Evolutionary conservation across 2,113 vertebrate species (phyloP), one percentile per base, ranked within the genome.

Genomic region (Percina caprodes): DNA sequence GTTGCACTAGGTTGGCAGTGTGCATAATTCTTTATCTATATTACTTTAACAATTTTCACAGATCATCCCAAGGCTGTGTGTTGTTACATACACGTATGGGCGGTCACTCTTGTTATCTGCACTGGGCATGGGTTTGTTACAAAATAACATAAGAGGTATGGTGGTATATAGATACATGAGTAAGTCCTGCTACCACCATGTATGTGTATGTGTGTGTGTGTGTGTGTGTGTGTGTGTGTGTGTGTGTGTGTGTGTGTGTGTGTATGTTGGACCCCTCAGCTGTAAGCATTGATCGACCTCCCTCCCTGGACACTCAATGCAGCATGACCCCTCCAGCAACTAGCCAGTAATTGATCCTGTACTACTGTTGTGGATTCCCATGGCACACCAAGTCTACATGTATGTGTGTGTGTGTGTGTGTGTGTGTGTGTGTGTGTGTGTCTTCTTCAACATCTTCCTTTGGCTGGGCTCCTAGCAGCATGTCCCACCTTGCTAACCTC

Each of bases 311-410:
- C 90, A 84, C 86, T 86, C 63, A 21, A 79, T 91, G 89, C 91
- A 92, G 90, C 82, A 83, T 83, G 86, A 92, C 86, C 89, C 91
- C 93, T 93, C 81, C 86, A 94, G 93, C 89, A 94, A 93, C 88
- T 88, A 85, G 89, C 82, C 66, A 76, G 93, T 94, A 94, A 95
- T 95, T 95, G 92, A 94, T 95, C 93, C 87, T 91, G 82, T 85
- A 90, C 86, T 77, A 87, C 87, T 78, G 83, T 33, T 87, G 83
- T 82, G 80, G 77, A 84, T 80, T 92, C 93, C 92, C 90, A 76
- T 48, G 83, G 73, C 77, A 71, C 79, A 19, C 73, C n/a, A 69
- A 84, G 79, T 88, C 72, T 83, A 63, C 86, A 88, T 86, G 54
- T 35, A 73, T 79, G 74, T 81, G 63, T 71, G 74, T 69, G 63